phyloP scores from a whole-genome alignment of 2,888 invertebrate genomes.

The Nesidiocoris tenuis region DNA sequence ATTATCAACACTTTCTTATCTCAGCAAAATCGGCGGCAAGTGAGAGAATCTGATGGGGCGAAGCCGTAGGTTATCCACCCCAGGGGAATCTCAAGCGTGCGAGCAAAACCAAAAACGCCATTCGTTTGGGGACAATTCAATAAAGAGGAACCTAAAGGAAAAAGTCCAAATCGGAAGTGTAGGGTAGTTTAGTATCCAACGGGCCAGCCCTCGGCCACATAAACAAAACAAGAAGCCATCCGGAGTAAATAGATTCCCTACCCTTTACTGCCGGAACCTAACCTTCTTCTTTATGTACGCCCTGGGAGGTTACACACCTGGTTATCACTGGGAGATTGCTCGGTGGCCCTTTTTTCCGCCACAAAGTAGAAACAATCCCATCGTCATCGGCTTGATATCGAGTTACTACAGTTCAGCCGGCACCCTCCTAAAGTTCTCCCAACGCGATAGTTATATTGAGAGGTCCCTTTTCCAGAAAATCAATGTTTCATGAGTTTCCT shows the following conservation, averaged over 20 bases:
- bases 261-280: constrained; percentile 12
- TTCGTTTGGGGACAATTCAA: constrained; percentile 35
- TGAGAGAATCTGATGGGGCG: constrained; percentile 15
- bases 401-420: constrained; percentile 4
- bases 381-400: constrained; percentile 8
- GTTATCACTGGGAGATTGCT: constrained; percentile 18
- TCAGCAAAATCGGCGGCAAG: too few relatives aligned
- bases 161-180: constrained; percentile 23
- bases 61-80: constrained; percentile 13
- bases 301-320: constrained; percentile 28
- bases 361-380: constrained; percentile 7
- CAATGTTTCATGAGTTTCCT: constrained; percentile 16
- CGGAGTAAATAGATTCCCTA: constrained; percentile 28
- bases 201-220: constrained; percentile 18
- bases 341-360: background rate
- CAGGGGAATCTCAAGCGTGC: background rate
- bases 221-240: constrained; percentile 34
- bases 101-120: constrained; percentile 7
- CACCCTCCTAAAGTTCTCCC: constrained; percentile 9
- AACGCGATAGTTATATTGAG: constrained; percentile 18
- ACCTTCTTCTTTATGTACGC: constrained; percentile 30
- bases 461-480: constrained; percentile 12
- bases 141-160: constrained; percentile 28
- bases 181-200: constrained; percentile 20
- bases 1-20: too few relatives aligned